Conservation (phyloP, 2,888 invertebrate genomes). For the Danaus chrysippus region DNA sequence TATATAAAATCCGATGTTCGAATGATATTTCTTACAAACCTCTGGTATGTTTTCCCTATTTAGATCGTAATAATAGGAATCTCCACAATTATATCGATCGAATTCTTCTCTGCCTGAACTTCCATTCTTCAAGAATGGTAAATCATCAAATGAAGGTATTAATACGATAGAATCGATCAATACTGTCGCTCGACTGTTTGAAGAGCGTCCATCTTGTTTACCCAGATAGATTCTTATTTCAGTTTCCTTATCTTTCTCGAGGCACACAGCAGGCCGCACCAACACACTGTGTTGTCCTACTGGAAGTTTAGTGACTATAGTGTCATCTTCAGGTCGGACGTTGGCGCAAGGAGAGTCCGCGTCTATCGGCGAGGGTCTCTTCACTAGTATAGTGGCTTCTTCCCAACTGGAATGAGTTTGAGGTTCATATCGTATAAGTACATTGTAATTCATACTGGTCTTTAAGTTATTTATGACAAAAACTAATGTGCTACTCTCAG, state of each 20-base stretch:
- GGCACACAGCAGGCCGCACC: constrained; percentile 88
- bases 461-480: constrained; percentile 90
- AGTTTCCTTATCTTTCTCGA: constrained; percentile 93
- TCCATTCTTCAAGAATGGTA: constrained; percentile 88
- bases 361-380: constrained; percentile 85
- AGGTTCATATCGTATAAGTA: constrained; percentile 93
- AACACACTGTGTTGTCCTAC: constrained; percentile 85
- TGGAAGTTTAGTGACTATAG: constrained; percentile 82
- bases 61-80: constrained; percentile 85
- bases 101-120: constrained; percentile 85
- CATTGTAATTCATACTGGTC: constrained; percentile 92
- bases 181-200: constrained; percentile 90
- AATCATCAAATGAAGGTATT: constrained; percentile 87
- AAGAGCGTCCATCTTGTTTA: constrained; percentile 83
- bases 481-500: constrained; percentile 90
- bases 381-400: constrained; percentile 89
- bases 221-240: constrained; percentile 91
- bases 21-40: constrained; percentile 89
- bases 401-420: constrained; percentile 89
- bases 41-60: constrained; percentile 83
- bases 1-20: constrained; percentile 91
- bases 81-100: constrained; percentile 87
- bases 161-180: constrained; percentile 95
- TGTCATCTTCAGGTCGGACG: constrained; percentile 86
- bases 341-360: constrained; percentile 91